Base-by-base conservation (phyloP, 1,140 invertebrate genomes). In the Drosophila takahashii region DNA sequence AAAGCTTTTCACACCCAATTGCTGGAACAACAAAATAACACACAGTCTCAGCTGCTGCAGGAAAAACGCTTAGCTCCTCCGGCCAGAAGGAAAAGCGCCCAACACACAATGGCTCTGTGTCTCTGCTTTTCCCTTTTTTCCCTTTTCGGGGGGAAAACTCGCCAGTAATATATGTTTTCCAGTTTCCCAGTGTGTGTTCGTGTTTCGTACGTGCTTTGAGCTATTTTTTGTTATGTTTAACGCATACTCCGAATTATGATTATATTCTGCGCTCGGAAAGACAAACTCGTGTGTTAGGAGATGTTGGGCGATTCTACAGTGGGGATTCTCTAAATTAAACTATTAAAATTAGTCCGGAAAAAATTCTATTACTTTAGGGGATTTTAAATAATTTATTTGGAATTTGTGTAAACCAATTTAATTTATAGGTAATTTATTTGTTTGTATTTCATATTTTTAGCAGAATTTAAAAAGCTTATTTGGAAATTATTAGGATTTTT, bases 191-290 rank as follows among this genome's bases (percentile, higher is more conserved):
- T 44, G 48, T 65, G 59, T 66, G 59, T 80, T 76, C 69, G 85
- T 73, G 74, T 83, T 87, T 61, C 61, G 70, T 87, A 87, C 83
- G 83, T 87, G 83, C 83, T 77, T 51, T 47, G 45, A 89, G 83
- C 84, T 87, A 89, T 87, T 87, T 87, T 87, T 87, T 87, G 83
- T 89, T 87, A 87, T 87, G 76, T 70, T 87, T 89, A 83, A 87
- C 76, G 79, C 83, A 77, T 72, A 78, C 84, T 81, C 74, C 84
- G 52, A 87, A 81, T 87, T 87, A 87, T 87, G 83, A 87, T 87
- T 87, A 89, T 84, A 87, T 83, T 87, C 70, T 67, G 58, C 42
- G 37, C 77, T 53, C 34, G 66, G 36, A 37, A 48, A 27, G 62
- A 69, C 64, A 47, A 69, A 37, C 62, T 52, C 61, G 65, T 67